These are phyloP conservation scores for Rhea pennata DNA, from an alignment of 2,113 vertebrate genomes.

Conservation along the genomic window DNA sequence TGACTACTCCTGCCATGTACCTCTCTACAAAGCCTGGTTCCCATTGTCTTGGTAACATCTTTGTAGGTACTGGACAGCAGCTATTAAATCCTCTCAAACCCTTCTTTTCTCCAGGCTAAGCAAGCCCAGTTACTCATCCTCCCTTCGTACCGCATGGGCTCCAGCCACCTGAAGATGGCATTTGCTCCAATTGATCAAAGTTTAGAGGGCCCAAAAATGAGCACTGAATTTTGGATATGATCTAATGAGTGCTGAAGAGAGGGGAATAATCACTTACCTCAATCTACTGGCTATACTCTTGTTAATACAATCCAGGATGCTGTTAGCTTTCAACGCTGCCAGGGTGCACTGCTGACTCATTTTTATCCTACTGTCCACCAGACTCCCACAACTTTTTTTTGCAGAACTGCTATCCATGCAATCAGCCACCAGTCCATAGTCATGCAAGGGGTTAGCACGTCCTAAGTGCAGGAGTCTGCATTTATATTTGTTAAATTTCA, in stretches of 20 bases:
- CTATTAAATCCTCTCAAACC: background rate
- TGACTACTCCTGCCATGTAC: background rate
- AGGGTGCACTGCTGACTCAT: background rate
- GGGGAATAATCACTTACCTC: background rate
- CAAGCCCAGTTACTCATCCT: background rate
- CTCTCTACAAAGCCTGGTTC: background rate
- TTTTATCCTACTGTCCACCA: background rate
- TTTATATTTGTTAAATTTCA: background rate
- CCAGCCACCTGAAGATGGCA: background rate
- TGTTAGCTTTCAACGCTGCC: background rate
- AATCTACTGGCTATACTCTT: background rate
- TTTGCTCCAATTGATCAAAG: background rate
- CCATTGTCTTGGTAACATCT: background rate
- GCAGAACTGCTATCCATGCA: background rate
- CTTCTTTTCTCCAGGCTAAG: background rate
- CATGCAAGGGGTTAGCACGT: fast-evolving
- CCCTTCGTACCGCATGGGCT: background rate
- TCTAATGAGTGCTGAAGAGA: background rate
- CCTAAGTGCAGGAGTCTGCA: background rate
- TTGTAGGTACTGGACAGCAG: background rate
- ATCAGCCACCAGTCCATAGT: background rate
- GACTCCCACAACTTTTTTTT: no score
- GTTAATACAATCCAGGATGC: background rate
- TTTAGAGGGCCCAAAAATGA: background rate
- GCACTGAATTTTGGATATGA: background rate